Base-by-base conservation (phyloP, 2,797 vertebrate genomes). In the Emydoidea blandingii region DNA sequence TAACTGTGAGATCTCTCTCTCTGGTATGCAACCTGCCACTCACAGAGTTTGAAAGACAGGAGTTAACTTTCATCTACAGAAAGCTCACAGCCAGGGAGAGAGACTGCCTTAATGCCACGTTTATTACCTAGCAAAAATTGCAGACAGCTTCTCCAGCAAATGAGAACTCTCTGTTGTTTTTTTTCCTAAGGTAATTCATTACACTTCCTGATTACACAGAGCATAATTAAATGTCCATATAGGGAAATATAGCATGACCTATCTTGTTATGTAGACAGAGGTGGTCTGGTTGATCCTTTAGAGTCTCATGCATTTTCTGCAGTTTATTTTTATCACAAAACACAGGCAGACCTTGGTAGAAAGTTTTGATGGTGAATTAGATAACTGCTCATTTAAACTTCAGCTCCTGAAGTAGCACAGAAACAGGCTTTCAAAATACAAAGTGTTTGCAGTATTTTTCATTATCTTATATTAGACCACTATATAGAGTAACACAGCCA, bases 21-120 rank as follows among this genome's bases (percentile, higher is more conserved):
- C 47, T 94, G 81, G 59, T 93, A 65, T 79, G 93, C 94, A 95
- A 83, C 92, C 92, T 97, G 96, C 93, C 97, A 97, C 85, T 97
- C 96, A 95, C 0, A 34, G 59, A 0, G 3, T 87, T 94, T 80
- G 50, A 93, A 94, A 97, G 96, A 96, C 88, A 96, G 87, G 83
- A 97, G 94, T 94, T 98, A 95, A 95, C 97, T 98, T 98, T 97
- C 95, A 97, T 97, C 95, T 96, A 50, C 78, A 83, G 82, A 92
- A 94, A 27, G 56, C 92, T 96, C 94, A 81, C 90, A 97, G 91
- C 85, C 80, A 83, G 76, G 37, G 86, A 96, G 76, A 91, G 86
- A 95, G 54, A 59, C 82, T 86, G 83, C 90, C 93, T 94, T 90
- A 90, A 92, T 74, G 12, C 49, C 1, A 2, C 74, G 44, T 95